phyloP scores from a whole-genome alignment of 2,113 vertebrate species.

The Caloenas nicobarica region DNA sequence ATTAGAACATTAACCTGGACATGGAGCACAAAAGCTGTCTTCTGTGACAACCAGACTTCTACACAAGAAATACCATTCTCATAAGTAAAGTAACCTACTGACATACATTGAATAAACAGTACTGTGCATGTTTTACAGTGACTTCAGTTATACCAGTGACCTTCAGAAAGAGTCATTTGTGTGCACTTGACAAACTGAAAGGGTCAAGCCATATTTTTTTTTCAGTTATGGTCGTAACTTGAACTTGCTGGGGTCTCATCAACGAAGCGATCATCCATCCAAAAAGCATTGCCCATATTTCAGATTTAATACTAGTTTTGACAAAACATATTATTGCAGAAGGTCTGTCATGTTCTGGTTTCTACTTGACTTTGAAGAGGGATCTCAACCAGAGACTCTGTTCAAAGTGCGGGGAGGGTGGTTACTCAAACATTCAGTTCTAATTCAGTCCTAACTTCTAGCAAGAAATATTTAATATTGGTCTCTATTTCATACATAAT shows the following conservation, averaged over 20 bases:
- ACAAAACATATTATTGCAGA: background rate
- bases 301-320: background rate
- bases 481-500: background rate
- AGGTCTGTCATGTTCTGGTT: background rate
- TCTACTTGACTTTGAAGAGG: background rate
- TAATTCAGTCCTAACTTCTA: background rate
- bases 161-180: background rate
- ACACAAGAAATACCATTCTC: background rate
- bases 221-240: background rate
- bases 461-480: background rate
- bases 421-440: background rate
- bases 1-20: background rate
- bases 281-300: background rate
- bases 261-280: background rate
- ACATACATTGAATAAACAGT: background rate
- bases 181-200: background rate
- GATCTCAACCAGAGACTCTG: background rate
- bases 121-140: background rate
- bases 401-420: rapidly evolving
- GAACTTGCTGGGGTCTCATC: background rate
- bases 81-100: background rate
- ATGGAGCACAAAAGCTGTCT: background rate
- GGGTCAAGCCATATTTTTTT: background rate
- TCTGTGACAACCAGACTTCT: background rate
- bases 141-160: background rate